A percentile compares a stretch with the other conserved stretches of the same genome.
Conservation (phyloP, 1,140 invertebrate genomes). For the Delia radicum region DNA sequence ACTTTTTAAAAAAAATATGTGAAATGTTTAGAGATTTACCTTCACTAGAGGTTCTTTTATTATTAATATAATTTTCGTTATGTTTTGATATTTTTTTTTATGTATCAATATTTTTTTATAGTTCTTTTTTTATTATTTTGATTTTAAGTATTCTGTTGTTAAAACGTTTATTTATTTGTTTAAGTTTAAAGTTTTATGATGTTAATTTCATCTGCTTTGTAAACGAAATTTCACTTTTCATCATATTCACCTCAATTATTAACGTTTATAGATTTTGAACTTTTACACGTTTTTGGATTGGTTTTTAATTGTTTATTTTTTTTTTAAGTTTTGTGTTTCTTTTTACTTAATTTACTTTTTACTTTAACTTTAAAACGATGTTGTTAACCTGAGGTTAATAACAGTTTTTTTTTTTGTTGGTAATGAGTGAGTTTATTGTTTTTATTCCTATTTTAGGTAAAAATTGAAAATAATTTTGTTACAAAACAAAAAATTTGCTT, state of each 20-base stretch:
- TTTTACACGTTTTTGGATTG: not conserved
- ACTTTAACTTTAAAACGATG: not conserved
- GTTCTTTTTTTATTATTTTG: slow-evolving; percentile 2
- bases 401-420: not conserved
- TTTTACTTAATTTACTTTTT: not conserved
- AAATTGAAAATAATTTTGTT: too few relatives aligned
- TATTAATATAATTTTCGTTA: not conserved
- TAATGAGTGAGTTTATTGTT: too few relatives aligned
- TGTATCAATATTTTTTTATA: slow-evolving; percentile 1
- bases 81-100: not conserved
- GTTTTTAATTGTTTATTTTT: not conserved
- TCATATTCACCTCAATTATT: not conserved
- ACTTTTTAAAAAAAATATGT: not conserved
- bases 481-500: too few relatives aligned
- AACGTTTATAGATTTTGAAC: not conserved
- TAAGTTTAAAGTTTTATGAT: not conserved
- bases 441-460: too few relatives aligned
- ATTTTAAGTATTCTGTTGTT: not conserved
- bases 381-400: slow-evolving; percentile 15
- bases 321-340: not conserved
- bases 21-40: not conserved
- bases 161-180: not conserved
- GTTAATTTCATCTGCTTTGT: slow-evolving; percentile 4
- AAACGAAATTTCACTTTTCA: slow-evolving; percentile 8
- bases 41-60: not conserved